These are phyloP conservation scores for Cyclophora punctaria DNA, from an alignment of 2,888 invertebrate genomes.

Conservation along the genomic window DNA sequence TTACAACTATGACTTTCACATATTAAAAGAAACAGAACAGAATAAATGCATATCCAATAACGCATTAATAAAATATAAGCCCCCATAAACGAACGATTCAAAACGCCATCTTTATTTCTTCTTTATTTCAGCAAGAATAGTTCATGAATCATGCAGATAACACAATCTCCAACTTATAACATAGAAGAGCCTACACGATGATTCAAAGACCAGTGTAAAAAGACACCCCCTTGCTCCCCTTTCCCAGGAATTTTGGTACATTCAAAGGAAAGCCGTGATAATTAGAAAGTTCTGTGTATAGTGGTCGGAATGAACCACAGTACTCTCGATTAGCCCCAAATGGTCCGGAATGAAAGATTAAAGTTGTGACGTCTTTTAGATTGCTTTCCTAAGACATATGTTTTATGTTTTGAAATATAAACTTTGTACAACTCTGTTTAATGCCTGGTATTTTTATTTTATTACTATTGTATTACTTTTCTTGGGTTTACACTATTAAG, in stretches of 20 bases:
- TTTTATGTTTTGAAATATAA: background rate
- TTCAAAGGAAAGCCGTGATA: slow-evolving; percentile 22
- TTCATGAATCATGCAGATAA: slow-evolving; percentile 17
- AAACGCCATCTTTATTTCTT: background rate
- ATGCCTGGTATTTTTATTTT: too few species aligned
- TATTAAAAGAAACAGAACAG: too few species aligned
- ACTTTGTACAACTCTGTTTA: too few species aligned
- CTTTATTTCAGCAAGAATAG: background rate
- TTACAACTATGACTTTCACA: too few species aligned
- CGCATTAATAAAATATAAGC: too few species aligned
- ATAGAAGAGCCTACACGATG: slow-evolving; percentile 25
- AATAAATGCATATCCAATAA: too few species aligned
- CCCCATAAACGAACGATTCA: too few species aligned
- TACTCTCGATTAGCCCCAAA: slow-evolving; percentile 51
- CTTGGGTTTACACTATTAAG: too few species aligned
- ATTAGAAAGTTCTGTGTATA: slow-evolving; percentile 31
- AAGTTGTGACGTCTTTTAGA: slow-evolving; percentile 32
- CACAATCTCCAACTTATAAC: slow-evolving; percentile 29
- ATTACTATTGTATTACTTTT: too few species aligned
- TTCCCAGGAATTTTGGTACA: slow-evolving; percentile 4
- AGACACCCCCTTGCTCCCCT: slow-evolving; percentile 18
- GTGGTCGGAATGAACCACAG: slow-evolving; percentile 33
- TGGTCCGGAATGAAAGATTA: slow-evolving; percentile 51
- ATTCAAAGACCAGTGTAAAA: slow-evolving; percentile 18
- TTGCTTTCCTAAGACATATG: slow-evolving; percentile 18